phyloP scores from a whole-genome alignment of 1,140 invertebrate genomes.

The Ceratitis capitata region DNA sequence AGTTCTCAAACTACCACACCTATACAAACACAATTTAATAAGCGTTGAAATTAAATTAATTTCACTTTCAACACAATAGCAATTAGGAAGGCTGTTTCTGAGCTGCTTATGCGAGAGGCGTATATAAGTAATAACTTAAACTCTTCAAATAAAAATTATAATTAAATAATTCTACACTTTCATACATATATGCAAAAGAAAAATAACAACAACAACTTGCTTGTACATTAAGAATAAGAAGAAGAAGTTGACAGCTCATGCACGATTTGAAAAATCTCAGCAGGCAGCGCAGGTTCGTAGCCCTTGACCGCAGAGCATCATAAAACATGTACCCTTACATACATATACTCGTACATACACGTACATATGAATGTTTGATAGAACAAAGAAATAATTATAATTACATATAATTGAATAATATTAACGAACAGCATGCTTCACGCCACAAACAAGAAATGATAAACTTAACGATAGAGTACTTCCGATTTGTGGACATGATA shows the following conservation, averaged over 20 bases:
- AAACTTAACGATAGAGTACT: not conserved
- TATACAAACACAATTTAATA: not conserved
- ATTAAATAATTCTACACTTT: not conserved
- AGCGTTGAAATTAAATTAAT: not conserved
- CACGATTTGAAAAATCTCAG: not conserved
- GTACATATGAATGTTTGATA: not conserved
- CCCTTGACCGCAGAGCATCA: not conserved
- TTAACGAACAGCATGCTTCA: too few relatives aligned
- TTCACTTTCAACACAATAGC: not conserved
- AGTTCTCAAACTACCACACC: not conserved
- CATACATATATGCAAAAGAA: not conserved
- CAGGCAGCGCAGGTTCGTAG: not conserved
- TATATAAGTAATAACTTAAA: not conserved
- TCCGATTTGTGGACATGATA: not conserved
- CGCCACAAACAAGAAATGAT: not conserved
- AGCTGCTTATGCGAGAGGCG: not conserved
- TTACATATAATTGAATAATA: not conserved
- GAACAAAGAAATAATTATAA: too few relatives aligned
- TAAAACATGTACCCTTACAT: not conserved
- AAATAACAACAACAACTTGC: not conserved
- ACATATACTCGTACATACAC: not conserved
- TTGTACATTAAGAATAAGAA: not conserved
- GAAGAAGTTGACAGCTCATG: not conserved
- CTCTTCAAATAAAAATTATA: not conserved
- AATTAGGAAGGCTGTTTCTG: not conserved